Percentiles rank a stretch among this genome's conserved stretches.
phyloP scores from a whole-genome alignment of 2,888 invertebrate species.

The Agapetus fuscipes region DNA sequence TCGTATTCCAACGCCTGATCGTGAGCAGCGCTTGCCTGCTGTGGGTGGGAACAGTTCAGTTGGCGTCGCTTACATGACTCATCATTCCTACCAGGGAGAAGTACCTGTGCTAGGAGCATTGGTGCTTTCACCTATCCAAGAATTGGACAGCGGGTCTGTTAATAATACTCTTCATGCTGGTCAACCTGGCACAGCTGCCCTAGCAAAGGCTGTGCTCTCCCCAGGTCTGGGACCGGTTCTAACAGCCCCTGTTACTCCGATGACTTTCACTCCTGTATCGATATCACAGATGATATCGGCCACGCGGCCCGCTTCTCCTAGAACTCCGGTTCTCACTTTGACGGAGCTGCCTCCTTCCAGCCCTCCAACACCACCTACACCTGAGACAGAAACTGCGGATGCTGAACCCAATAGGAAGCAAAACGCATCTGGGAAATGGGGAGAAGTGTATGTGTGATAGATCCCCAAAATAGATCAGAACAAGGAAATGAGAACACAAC shows the following conservation, averaged over 20 bases:
- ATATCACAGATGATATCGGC: conserved; percentile 46
- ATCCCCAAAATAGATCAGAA: neutral
- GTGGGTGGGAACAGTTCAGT: conserved; percentile 33
- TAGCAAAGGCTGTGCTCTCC: conserved; percentile 69
- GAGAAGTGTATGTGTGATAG: conserved; percentile 16
- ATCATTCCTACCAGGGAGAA: conserved; percentile 50
- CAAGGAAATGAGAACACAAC: too few species aligned
- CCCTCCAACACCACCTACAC: conserved; percentile 6
- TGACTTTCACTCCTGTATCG: conserved; percentile 48
- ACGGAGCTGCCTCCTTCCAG: conserved; percentile 7
- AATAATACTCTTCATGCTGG: conserved; percentile 65
- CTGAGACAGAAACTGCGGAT: conserved; percentile 1
- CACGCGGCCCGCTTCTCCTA: conserved; percentile 9
- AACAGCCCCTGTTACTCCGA: conserved; percentile 28
- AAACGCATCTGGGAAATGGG: conserved; percentile 14
- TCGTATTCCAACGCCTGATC: conserved; percentile 80
- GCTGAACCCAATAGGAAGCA: neutral
- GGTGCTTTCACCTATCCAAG: conserved; percentile 74
- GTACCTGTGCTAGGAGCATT: conserved; percentile 66
- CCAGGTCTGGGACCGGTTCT: conserved; percentile 46
- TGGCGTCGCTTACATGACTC: conserved; percentile 62
- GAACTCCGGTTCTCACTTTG: conserved; percentile 3
- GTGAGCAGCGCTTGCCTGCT: conserved; percentile 53
- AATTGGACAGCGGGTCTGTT: conserved; percentile 67
- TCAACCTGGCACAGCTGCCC: conserved; percentile 63